Conservation (phyloP, 1,140 invertebrate genomes). For the Diorhabda carinulata region DNA sequence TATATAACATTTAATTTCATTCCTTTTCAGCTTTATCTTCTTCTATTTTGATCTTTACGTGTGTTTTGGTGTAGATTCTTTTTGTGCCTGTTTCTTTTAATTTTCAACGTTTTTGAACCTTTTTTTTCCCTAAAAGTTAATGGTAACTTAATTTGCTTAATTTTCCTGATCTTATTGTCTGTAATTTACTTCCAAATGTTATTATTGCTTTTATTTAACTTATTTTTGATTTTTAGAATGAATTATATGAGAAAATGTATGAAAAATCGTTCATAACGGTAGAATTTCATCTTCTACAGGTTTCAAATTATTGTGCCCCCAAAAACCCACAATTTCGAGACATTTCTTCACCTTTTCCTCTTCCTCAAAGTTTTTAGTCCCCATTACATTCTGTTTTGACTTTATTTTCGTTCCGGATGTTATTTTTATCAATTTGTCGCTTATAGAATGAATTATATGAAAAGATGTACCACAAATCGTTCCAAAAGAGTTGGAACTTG, state of each 20-base stretch:
- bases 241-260: constrained; percentile 79
- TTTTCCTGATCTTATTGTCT: constrained; percentile 13
- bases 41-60: too few species aligned
- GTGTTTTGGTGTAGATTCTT: too few species aligned
- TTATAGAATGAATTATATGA: constrained; percentile 73
- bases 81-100: too few species aligned
- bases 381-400: constrained; percentile 11
- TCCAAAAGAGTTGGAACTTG: constrained; percentile 53
- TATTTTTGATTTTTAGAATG: constrained; percentile 55
- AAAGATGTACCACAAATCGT: constrained; percentile 79
- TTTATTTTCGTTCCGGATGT: neutral
- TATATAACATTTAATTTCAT: too few species aligned
- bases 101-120: too few species aligned
- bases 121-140: too few species aligned
- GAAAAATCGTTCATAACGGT: constrained; percentile 67
- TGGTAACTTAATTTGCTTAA: too few species aligned
- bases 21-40: too few species aligned
- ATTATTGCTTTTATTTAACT: too few species aligned
- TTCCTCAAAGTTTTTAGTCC: too few species aligned
- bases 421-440: neutral
- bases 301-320: constrained; percentile 78
- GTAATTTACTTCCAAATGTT: neutral
- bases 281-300: constrained; percentile 50
- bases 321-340: constrained; percentile 46
- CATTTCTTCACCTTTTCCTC: too few species aligned